A percentile compares a stretch with the other conserved stretches of the same genome.
These are phyloP conservation scores for Peromyscus californicus DNA, from an alignment of 2,113 vertebrate species.

Conservation along the genomic window DNA sequence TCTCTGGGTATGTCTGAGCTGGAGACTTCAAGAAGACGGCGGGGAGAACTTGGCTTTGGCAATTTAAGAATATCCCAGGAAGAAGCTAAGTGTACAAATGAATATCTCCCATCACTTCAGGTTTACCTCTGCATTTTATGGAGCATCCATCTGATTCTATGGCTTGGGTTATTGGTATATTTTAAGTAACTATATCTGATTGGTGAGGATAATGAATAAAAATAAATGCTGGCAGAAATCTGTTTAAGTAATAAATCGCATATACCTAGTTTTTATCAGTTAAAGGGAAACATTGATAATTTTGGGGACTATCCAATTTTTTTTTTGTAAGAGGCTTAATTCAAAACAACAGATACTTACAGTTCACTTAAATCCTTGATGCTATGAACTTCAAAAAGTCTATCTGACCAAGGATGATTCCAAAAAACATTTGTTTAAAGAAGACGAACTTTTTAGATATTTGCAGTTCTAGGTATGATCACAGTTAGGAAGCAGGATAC, in stretches of 20 bases:
- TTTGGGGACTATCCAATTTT: neutral
- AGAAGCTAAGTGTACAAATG: constrained; percentile 9
- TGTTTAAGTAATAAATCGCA: neutral
- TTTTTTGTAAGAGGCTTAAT: neutral
- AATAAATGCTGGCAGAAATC: neutral
- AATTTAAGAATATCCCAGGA: constrained; percentile 47
- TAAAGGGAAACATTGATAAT: neutral
- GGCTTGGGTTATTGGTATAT: neutral
- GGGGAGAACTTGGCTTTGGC: neutral
- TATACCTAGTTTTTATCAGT: neutral
- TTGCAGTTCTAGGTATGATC: constrained; percentile 32
- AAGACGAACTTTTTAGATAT: constrained; percentile 35
- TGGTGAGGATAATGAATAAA: constrained; percentile 25
- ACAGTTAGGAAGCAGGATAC: neutral
- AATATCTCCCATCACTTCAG: constrained; percentile 12
- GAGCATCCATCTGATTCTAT: constrained; percentile 31
- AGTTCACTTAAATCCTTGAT: constrained; percentile 42
- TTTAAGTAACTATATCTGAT: constrained; percentile 49
- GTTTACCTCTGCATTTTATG: constrained; percentile 37
- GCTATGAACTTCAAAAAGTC: constrained; percentile 58
- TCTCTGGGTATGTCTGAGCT: neutral
- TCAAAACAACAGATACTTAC: neutral
- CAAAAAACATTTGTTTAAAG: constrained; percentile 52
- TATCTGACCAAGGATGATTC: constrained; percentile 20
- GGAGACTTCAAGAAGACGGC: neutral